Conservation (phyloP, 2,797 vertebrate species). For the Xyrichtys novacula region DNA sequence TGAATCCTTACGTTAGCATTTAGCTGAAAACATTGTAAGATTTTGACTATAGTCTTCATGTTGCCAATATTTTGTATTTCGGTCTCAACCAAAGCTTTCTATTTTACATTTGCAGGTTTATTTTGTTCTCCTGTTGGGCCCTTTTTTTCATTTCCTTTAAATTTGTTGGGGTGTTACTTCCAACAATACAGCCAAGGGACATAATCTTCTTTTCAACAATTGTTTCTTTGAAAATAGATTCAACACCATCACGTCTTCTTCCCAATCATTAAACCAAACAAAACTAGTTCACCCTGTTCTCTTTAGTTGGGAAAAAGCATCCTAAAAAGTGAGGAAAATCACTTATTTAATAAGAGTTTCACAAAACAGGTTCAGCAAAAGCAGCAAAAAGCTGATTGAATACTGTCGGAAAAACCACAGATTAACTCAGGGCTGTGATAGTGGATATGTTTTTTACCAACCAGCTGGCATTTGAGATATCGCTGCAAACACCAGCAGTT, state of each 20-base stretch:
- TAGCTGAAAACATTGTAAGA: not conserved
- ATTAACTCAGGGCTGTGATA: not conserved
- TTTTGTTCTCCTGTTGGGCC: not conserved
- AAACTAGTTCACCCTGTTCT: conserved; percentile 18
- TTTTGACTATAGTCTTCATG: too few species aligned
- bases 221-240: not conserved
- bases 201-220: not conserved
- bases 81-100: not conserved
- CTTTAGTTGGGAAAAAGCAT: conserved; percentile 5
- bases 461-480: not conserved
- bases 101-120: not conserved
- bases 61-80: not conserved
- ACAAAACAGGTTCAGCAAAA: not conserved
- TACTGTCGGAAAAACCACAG: conserved; percentile 14
- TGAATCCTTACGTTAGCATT: too few species aligned
- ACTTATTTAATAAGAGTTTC: conserved; percentile 1
- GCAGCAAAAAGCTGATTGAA: conserved; percentile 2
- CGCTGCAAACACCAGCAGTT: conserved; percentile 1
- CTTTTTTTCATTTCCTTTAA: not conserved
- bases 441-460: conserved; percentile 11
- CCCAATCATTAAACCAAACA: conserved; percentile 1
- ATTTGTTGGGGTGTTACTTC: conserved; percentile 17
- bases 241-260: not conserved
- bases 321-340: conserved; percentile 6
- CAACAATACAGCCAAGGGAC: conserved; percentile 6